Evolutionary conservation across 2,797 vertebrate species (phyloP), one percentile per base, ranked within the genome.

Genomic region (Sebastes hubbsi): DNA sequence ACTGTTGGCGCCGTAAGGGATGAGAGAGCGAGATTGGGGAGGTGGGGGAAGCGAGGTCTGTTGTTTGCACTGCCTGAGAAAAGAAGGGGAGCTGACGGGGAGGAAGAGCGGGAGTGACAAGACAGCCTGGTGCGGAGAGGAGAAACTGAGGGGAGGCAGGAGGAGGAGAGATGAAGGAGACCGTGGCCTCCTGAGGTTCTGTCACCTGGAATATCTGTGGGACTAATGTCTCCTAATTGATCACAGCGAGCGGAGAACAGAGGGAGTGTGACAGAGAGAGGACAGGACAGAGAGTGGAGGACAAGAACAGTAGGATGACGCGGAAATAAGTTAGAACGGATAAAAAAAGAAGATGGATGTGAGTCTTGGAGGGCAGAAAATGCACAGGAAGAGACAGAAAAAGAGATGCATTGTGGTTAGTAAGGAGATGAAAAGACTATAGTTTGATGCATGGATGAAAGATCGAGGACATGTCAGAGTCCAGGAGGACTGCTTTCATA

Each of bases 221-320:
- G 91, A 95, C 94, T 95, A 94, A 94, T 92, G 92, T 92, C 92
- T 93, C 89, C 90, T 93, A 93, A 94, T 92, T 94, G 94, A 95
- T 94, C 95, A 92, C 84, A 86, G 87, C 32, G 16, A 92, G 84
- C 72, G 22, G 74, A 70, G 84, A 91, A 90, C 85, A 90, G 91
- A 91, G 89, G 88, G 87, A 87, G 87, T 71, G 80, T 87, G 88
- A 89, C 80, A 89, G 85, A 64, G 78, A 78, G 88, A 91, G 75
- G 79, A 81, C 87, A 89, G 87, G 88, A 92, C 77, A 60, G 87
- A 77, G 65, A 73, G 87, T 13, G 75, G 80, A 91, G 87, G 89
- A 89, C 79, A 16, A 65, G 72, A 87, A 75, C 78, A 75, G 77
- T 64, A 59, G 75, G 62, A n/a, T 32, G 68, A 65, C 30, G 70